A percentile compares a stretch with the other conserved stretches of the same genome.
Evolutionary conservation across 1,140 invertebrate species (phyloP).

Genomic region (Venustaconcha ellipsiformis): DNA sequence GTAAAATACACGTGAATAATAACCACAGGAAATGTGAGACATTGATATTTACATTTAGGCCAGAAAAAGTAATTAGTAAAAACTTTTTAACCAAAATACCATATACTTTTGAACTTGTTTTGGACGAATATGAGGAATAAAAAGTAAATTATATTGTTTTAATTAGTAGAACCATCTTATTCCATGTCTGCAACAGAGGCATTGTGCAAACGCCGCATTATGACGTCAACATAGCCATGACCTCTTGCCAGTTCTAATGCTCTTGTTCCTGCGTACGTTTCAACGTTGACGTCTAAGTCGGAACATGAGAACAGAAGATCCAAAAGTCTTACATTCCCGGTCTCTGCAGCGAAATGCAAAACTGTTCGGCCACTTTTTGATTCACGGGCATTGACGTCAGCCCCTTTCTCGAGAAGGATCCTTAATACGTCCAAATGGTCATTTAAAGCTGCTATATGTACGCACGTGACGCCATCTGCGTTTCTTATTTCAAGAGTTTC

Average conservation of each 20-base stretch:
- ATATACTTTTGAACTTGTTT: too few relatives aligned
- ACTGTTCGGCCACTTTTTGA: slow-evolving; percentile 40
- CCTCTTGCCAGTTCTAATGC: slow-evolving; percentile 28
- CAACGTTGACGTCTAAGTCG: slow-evolving; percentile 18
- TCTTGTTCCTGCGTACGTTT: slow-evolving; percentile 25
- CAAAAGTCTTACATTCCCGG: slow-evolving; percentile 19
- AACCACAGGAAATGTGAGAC: too few relatives aligned
- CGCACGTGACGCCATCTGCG: slow-evolving; percentile 82
- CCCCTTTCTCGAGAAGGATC: slow-evolving; percentile 26
- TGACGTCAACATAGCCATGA: slow-evolving; percentile 12
- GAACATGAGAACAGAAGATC: slow-evolving; percentile 9
- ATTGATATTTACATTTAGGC: too few relatives aligned
- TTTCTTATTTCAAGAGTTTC: slow-evolving; percentile 77
- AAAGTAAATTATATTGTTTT: too few relatives aligned
- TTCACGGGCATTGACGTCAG: slow-evolving; percentile 77
- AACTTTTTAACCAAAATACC: too few relatives aligned
- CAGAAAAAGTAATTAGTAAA: too few relatives aligned
- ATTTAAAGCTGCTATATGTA: slow-evolving; percentile 30
- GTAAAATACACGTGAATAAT: too few relatives aligned
- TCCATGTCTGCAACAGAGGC: too few relatives aligned
- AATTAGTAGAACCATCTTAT: too few relatives aligned
- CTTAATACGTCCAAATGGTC: slow-evolving; percentile 6
- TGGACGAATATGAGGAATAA: too few relatives aligned
- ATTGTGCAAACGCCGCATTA: not conserved
- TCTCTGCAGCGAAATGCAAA: slow-evolving; percentile 38